Evolutionary conservation across 1,140 invertebrate species (phyloP).

Genomic region (Leptinotarsa lineolata): DNA sequence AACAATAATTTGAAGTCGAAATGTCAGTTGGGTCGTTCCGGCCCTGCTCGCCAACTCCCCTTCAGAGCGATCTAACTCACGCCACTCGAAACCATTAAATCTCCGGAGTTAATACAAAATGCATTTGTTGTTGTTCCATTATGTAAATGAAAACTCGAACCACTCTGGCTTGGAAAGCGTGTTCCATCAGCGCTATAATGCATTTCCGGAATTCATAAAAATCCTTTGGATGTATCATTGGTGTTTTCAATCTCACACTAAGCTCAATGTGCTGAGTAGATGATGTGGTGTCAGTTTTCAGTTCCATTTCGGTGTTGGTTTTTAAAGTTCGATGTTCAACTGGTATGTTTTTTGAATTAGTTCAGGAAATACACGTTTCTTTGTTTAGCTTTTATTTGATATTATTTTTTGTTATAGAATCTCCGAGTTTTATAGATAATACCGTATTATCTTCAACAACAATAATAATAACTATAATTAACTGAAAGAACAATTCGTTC

Average conservation of each 20-base stretch:
- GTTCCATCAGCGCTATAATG: conserved; percentile 50
- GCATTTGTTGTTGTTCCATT: conserved; percentile 59
- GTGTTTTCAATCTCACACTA: conserved; percentile 33
- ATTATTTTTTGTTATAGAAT: too few relatives aligned
- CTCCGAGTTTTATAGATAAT: too few relatives aligned
- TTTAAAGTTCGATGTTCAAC: too few relatives aligned
- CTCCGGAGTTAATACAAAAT: conserved; percentile 58
- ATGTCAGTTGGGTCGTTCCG: neutral
- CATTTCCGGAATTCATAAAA: conserved; percentile 51
- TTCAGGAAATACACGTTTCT: too few relatives aligned
- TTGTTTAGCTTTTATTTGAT: too few relatives aligned
- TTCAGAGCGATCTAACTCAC: conserved; percentile 23
- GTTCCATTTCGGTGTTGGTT: neutral
- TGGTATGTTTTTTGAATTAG: too few relatives aligned
- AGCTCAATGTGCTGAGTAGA: neutral
- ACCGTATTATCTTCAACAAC: too few relatives aligned
- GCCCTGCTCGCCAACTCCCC: conserved; percentile 9
- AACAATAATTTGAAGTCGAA: too few relatives aligned
- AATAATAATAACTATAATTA: too few relatives aligned
- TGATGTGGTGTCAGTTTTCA: neutral
- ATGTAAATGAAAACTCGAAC: conserved; percentile 57
- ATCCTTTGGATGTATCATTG: conserved; percentile 35
- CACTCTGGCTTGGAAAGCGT: conserved; percentile 47
- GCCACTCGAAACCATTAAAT: conserved; percentile 53
- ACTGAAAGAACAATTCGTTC: too few relatives aligned